Percentiles rank a stretch among this genome's conserved stretches.
Evolutionary conservation across 2,888 invertebrate genomes (phyloP).

Genomic region (Halocaridina rubra): DNA sequence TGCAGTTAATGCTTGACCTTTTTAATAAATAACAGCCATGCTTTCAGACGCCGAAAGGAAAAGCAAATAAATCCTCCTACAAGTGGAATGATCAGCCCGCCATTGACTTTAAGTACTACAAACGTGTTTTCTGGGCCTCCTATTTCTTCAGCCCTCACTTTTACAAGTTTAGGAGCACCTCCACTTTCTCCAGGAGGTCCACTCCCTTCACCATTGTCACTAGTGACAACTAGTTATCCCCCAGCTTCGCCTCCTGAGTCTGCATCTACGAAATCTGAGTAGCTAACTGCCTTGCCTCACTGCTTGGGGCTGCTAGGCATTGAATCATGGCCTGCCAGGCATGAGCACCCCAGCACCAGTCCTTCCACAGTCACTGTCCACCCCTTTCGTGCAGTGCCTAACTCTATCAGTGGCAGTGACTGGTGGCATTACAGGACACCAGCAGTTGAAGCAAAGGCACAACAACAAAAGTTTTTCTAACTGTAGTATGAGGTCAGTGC

Average conservation of each 20-base stretch:
- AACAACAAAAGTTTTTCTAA: neutral
- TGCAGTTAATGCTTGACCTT: constrained; percentile 20
- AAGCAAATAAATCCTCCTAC: constrained; percentile 63
- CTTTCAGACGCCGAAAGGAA: constrained; percentile 63
- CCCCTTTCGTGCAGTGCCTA: constrained; percentile 31
- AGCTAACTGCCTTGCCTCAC: constrained; percentile 7
- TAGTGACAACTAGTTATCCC: constrained; percentile 56
- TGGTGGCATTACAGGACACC: constrained; percentile 16
- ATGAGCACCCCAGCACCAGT: neutral
- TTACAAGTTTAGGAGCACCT: constrained; percentile 59
- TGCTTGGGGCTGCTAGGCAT: neutral
- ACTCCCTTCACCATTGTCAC: constrained; percentile 59
- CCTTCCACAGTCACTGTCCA: neutral
- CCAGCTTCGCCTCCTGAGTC: constrained; percentile 58
- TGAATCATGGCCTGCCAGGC: neutral
- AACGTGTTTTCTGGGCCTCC: constrained; percentile 52
- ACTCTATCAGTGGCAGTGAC: neutral
- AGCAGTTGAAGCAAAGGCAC: constrained; percentile 1
- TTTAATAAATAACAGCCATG: neutral
- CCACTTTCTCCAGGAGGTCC: constrained; percentile 58
- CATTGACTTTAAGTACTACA: constrained; percentile 49
- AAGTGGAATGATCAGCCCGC: constrained; percentile 62
- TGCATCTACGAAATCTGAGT: constrained; percentile 56
- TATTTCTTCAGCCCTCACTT: constrained; percentile 57
- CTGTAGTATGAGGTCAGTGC: neutral